Percentiles rank a stretch among this genome's conserved stretches.
Evolutionary conservation across 2,113 vertebrate species (phyloP).

Genomic region (Tamias sibiricus): DNA sequence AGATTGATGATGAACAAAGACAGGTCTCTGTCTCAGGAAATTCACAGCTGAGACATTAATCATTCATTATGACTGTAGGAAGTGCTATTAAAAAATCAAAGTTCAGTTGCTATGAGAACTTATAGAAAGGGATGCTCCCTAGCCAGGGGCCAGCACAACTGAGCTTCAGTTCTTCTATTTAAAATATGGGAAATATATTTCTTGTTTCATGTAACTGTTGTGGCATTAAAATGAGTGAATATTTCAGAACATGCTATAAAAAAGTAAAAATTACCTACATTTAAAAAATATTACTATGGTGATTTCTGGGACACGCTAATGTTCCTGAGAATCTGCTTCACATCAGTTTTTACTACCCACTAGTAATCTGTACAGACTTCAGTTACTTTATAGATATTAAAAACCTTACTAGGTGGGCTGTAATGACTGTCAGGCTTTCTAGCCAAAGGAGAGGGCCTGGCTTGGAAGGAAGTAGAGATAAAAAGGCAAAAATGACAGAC

Average conservation of each 20-base stretch:
- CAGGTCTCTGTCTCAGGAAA: neutral
- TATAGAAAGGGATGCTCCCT: neutral
- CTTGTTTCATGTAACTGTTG: neutral
- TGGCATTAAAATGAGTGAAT: neutral
- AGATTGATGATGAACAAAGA: neutral
- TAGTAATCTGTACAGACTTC: neutral
- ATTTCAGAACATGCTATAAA: neutral
- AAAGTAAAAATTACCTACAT: neutral
- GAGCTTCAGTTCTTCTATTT: neutral
- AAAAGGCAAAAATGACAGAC: neutral
- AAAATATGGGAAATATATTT: neutral
- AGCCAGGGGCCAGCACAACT: too few relatives aligned
- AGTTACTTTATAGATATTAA: neutral
- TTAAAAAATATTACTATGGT: neutral
- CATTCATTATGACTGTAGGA: neutral
- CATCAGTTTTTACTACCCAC: neutral
- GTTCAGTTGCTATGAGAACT: neutral
- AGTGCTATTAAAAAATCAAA: neutral
- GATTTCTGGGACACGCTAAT: slow-evolving; percentile 8
- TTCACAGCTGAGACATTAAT: neutral
- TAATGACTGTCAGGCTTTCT: neutral
- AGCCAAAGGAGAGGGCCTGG: neutral
- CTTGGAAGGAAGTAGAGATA: neutral
- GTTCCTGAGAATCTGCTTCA: neutral
- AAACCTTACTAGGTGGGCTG: neutral